Evolutionary conservation across 2,888 invertebrate species (phyloP), one percentile per base, ranked within the genome.

Genomic region (Pyrrhia umbra): DNA sequence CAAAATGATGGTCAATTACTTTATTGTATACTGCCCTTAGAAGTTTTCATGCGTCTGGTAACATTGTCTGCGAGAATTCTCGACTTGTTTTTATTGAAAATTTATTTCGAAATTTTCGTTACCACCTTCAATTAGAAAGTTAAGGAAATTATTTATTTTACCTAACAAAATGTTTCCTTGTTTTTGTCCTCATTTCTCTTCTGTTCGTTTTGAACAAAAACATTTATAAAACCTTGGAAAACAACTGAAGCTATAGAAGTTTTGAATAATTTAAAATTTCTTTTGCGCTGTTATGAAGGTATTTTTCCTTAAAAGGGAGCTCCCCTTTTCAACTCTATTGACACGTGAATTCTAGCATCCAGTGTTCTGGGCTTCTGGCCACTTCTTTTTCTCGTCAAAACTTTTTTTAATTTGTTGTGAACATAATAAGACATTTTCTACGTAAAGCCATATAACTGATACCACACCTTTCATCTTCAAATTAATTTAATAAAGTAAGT

Each of bases 121-220:
- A 10, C 30, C 30, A 30, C 30, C 13, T 30, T 13, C 10, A 30
- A 30, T 30, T 30, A 18, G 16, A 46, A 8, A 30, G 10, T 56
- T 25, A 4, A 58, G 18, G 16, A 60, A 69, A 66, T 34, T 21
- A 51, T 45, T 66, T n/a, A 39, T n/a, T 46, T 23, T 13, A 21
- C 3, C 6, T 20, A 13, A 1, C 8, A 8, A 58, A 39, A 39
- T 30, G 16, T 50, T 47, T 37, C 6, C 27, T 34, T 39, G 15
- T 10, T 51, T 61, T 47, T 21, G 8, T 45, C 13, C 1, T 5
- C 40, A 10, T 18, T 15, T 40, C 6, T 13, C 23, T 15, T 54
- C 30, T 1, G 23, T 45, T 47, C 13, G n/a, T 30, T 59, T 15
- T 2, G 18, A 34, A 54, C 37, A 42, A 55, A 40, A 46, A n/a